Conservation (phyloP, 2,797 vertebrate genomes). For the Chrosomus eos region DNA sequence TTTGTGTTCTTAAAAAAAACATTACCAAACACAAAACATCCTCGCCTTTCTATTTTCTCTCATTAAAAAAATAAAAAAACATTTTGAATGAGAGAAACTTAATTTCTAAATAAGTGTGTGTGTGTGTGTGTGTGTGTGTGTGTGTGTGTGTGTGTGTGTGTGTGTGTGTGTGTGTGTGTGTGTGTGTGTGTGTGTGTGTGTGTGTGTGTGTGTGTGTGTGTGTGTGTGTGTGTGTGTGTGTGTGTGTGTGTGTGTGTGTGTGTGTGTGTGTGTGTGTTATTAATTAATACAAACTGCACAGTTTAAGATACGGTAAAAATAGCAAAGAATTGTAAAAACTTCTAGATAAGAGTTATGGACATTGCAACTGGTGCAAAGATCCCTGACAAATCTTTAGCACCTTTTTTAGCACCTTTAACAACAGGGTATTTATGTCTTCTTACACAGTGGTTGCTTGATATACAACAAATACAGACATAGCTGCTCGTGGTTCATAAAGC, state of each 20-base stretch:
- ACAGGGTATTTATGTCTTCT: conserved; percentile 8
- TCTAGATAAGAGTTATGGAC: neutral
- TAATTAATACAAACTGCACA: conserved; percentile 32
- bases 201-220: too few species aligned
- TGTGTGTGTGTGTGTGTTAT: neutral
- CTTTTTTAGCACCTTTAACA: conserved; percentile 32
- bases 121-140: too few species aligned
- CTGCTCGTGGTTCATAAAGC: conserved; percentile 37
- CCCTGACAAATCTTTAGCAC: conserved; percentile 40
- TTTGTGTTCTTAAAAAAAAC: neutral
- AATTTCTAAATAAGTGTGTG: neutral
- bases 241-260: too few species aligned
- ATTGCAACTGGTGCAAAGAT: conserved; percentile 27
- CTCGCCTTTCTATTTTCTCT: neutral
- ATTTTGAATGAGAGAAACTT: neutral
- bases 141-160: too few species aligned
- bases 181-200: neutral
- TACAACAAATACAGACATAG: conserved; percentile 43
- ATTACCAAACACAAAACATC: neutral
- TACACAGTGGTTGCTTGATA: neutral
- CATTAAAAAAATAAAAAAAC: neutral
- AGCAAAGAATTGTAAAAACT: conserved; percentile 18
- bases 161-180: too few species aligned
- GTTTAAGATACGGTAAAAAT: conserved; percentile 32
- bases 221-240: too few species aligned